Conservation (phyloP, 2,888 invertebrate species). For the Cheilosia urbana region DNA sequence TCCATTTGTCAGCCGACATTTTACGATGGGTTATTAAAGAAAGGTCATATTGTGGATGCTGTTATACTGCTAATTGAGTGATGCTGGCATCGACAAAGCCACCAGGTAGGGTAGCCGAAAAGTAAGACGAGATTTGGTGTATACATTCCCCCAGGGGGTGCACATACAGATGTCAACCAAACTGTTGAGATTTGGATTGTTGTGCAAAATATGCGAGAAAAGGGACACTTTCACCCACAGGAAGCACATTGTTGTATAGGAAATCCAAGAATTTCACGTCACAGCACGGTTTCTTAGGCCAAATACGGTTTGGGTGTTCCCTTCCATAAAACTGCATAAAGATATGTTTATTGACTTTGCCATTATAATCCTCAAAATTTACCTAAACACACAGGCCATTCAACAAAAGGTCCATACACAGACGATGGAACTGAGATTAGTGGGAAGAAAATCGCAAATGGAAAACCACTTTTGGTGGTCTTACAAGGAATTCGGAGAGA, state of each 20-base stretch:
- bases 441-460: conserved; percentile 57
- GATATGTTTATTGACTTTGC: conserved; percentile 72
- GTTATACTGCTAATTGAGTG: conserved; percentile 58
- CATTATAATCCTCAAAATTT: conserved; percentile 73
- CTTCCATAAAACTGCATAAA: conserved; percentile 27
- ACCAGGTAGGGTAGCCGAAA: neutral
- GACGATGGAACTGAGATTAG: conserved; percentile 36
- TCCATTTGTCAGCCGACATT: conserved; percentile 19
- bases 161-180: conserved; percentile 63
- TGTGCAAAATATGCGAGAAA: conserved; percentile 48
- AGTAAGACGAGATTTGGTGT: neutral
- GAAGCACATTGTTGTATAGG: conserved; percentile 20
- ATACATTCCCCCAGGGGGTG: conserved; percentile 16
- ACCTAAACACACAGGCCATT: conserved; percentile 63
- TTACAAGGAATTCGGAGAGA: conserved; percentile 39
- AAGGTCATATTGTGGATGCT: conserved; percentile 21
- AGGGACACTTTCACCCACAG: conserved; percentile 60
- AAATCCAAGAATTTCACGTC: conserved; percentile 66
- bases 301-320: conserved; percentile 42
- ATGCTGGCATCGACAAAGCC: conserved; percentile 11
- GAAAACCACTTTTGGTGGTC: conserved; percentile 73
- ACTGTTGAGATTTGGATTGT: conserved; percentile 51
- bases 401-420: conserved; percentile 3
- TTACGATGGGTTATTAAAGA: conserved; percentile 35
- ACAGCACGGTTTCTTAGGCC: conserved; percentile 58